Conservation (phyloP, 2,888 invertebrate genomes). For the Tenthredo scrophulariae region DNA sequence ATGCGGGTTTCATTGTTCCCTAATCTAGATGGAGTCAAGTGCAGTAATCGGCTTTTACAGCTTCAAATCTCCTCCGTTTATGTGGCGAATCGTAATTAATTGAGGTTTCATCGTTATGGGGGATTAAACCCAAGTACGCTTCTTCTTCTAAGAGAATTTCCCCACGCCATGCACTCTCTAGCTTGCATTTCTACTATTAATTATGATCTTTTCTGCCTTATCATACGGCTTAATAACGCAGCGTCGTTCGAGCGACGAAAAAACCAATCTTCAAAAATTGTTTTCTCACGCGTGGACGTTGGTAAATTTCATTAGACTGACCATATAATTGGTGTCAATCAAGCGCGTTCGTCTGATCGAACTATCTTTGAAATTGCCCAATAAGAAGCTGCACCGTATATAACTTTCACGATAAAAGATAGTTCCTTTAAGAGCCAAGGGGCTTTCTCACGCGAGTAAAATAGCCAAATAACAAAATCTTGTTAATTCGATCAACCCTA, state of each 20-base stretch:
- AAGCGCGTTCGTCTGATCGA: neutral
- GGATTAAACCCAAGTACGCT: neutral
- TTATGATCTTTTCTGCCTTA: neutral
- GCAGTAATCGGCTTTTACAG: constrained; percentile 20
- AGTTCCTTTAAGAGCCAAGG: neutral
- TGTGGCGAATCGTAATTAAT: neutral
- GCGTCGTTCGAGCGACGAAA: neutral
- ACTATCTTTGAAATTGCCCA: constrained; percentile 1
- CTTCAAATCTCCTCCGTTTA: neutral
- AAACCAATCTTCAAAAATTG: neutral
- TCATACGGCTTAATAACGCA: neutral
- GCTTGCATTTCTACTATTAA: neutral
- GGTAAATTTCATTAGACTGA: neutral
- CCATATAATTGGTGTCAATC: constrained; percentile 32
- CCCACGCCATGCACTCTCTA: neutral
- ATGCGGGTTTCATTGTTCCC: constrained; percentile 45
- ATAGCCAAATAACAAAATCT: neutral
- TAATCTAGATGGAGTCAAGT: constrained; percentile 37
- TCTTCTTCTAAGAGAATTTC: neutral
- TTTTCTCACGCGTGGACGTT: neutral
- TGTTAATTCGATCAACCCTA: constrained; percentile 2
- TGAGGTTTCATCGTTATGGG: neutral
- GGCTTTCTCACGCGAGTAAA: constrained; percentile 21
- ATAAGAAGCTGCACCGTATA: neutral
- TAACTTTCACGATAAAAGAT: constrained; percentile 27